phyloP scores from a whole-genome alignment of 2,113 vertebrate species.

The Melospiza georgiana region DNA sequence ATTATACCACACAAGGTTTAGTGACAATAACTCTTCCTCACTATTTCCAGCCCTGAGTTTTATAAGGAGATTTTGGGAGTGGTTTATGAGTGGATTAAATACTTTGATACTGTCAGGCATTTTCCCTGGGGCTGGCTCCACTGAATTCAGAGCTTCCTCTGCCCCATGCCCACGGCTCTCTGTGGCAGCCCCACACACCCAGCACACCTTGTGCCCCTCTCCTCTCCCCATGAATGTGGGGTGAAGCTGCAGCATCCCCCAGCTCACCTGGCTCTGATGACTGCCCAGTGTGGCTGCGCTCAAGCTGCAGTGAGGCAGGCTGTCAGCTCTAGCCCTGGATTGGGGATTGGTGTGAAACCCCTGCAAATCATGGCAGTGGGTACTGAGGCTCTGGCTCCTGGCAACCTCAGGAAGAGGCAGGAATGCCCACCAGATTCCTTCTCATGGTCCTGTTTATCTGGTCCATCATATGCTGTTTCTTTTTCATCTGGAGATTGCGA shows the following conservation, averaged over 20 bases:
- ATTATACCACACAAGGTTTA: neutral
- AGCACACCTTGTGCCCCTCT: fast-evolving
- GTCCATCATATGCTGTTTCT: neutral
- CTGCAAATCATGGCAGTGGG: fast-evolving
- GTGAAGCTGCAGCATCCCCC: neutral
- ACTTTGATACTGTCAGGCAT: fast-evolving
- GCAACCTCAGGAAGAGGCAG: fast-evolving
- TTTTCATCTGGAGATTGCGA: neutral
- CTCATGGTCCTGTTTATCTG: neutral
- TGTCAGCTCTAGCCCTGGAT: neutral
- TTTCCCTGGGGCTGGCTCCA: neutral
- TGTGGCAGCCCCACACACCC: neutral
- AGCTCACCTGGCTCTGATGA: fast-evolving
- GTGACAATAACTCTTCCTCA: neutral
- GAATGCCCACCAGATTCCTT: neutral
- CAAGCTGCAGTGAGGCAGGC: neutral
- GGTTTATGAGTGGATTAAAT: neutral
- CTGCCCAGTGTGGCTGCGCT: fast-evolving
- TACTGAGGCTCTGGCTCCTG: neutral
- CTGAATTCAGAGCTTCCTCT: neutral
- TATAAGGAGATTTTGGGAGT: neutral
- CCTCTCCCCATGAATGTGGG: fast-evolving
- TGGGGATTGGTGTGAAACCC: neutral
- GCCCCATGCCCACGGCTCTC: fast-evolving
- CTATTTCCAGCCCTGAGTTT: neutral